Conservation (phyloP, 2,113 vertebrate species). For the Diphyllodes magnificus region DNA sequence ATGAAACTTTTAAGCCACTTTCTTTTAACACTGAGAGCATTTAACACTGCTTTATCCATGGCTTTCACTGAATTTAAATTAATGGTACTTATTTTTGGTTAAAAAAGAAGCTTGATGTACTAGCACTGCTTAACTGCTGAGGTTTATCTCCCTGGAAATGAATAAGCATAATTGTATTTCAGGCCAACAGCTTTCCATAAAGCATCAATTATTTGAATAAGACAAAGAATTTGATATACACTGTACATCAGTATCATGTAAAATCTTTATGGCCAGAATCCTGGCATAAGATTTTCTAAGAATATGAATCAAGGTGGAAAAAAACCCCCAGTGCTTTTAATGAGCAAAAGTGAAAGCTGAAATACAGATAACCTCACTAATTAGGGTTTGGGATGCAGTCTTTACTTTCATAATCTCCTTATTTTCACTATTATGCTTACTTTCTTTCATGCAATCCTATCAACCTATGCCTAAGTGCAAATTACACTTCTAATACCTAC, state of each 20-base stretch:
- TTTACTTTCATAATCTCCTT: conserved; percentile 28
- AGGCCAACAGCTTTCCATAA: conserved; percentile 25
- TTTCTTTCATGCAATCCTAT: conserved; percentile 1
- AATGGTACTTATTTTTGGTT: conserved; percentile 2
- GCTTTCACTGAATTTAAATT: conserved; percentile 5
- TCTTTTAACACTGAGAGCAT: background rate
- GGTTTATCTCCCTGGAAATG: conserved; percentile 30
- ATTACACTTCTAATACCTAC: background rate
- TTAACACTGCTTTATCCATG: conserved; percentile 2
- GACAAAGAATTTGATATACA: background rate
- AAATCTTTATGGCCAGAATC: conserved; percentile 32
- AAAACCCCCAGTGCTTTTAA: background rate
- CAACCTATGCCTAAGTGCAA: background rate
- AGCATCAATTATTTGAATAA: conserved; percentile 16
- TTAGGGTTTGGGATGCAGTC: conserved; percentile 14
- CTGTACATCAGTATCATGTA: background rate
- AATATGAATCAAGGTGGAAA: background rate
- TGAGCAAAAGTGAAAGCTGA: background rate
- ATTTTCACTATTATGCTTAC: conserved; percentile 18
- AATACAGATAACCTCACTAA: conserved; percentile 26
- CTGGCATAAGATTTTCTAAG: background rate
- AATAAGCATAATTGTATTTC: conserved; percentile 27
- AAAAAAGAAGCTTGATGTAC: conserved; percentile 27
- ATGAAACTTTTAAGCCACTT: background rate
- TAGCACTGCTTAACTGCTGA: conserved; percentile 12